A percentile compares a stretch with the other conserved stretches of the same genome.
These are phyloP conservation scores for Catharus ustulatus DNA, from an alignment of 2,797 vertebrate genomes.

Conservation along the genomic window DNA sequence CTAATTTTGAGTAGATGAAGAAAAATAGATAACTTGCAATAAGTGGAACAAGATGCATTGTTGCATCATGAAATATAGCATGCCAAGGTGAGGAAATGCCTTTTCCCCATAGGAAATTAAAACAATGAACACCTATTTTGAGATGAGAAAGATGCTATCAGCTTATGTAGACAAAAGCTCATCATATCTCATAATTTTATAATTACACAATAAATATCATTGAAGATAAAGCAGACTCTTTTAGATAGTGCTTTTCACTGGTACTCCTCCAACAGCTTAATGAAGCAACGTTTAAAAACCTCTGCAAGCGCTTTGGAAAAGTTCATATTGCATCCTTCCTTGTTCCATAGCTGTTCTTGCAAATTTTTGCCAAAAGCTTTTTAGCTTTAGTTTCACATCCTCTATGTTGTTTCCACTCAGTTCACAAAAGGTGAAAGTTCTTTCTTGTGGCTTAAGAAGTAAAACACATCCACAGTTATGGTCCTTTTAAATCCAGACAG, in stretches of 20 bases:
- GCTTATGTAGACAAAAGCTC: background rate
- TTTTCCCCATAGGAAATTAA: slow-evolving; percentile 30
- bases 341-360: background rate
- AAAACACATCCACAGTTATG: background rate
- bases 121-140: slow-evolving; percentile 54
- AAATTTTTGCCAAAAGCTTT: background rate
- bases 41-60: background rate
- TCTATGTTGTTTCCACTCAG: background rate
- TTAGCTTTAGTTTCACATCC: background rate
- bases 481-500: background rate
- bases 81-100: slow-evolving; percentile 36
- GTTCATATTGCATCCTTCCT: slow-evolving; percentile 3
- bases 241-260: background rate
- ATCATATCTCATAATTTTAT: slow-evolving; percentile 5
- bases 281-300: background rate
- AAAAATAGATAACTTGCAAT: background rate
- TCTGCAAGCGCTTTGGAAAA: background rate
- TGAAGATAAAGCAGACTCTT: background rate
- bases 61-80: background rate
- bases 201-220: slow-evolving; percentile 12
- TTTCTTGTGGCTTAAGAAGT: background rate
- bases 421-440: background rate
- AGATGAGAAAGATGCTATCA: slow-evolving; percentile 54
- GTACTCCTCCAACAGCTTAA: background rate
- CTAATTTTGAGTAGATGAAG: background rate